These are phyloP conservation scores for Ptiloglossa arizonensis DNA, from an alignment of 1,140 invertebrate genomes.

Conservation along the genomic window DNA sequence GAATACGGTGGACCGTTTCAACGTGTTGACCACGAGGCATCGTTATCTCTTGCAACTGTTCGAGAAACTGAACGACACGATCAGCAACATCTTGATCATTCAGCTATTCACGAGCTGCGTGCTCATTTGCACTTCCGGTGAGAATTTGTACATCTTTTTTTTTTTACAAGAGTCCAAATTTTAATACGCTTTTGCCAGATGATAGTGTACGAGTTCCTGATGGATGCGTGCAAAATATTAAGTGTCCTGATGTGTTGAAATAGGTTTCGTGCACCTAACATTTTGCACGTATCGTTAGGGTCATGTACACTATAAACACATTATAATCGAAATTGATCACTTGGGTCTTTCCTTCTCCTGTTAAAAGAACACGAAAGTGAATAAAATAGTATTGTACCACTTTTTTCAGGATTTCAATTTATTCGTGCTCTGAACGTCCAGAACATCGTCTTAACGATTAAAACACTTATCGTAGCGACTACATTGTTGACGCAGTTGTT, in stretches of 20 bases:
- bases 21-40: constrained; percentile 16
- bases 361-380: too few relatives aligned
- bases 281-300: too few relatives aligned
- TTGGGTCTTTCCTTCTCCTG: too few relatives aligned
- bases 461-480: constrained; percentile 10
- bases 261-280: too few relatives aligned
- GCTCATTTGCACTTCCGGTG: constrained; percentile 44
- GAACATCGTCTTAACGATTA: constrained; percentile 15
- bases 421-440: constrained; percentile 32
- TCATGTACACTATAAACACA: too few relatives aligned
- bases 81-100: constrained; percentile 16
- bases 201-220: too few relatives aligned
- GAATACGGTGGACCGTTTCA: background rate
- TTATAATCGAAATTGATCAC: too few relatives aligned
- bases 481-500: constrained; percentile 33
- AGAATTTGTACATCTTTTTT: background rate
- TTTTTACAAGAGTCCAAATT: background rate
- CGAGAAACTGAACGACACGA: constrained; percentile 25
- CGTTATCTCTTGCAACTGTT: constrained; percentile 13
- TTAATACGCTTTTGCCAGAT: too few relatives aligned
- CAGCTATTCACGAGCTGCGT: constrained; percentile 51
- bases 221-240: too few relatives aligned
- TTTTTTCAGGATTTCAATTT: constrained; percentile 52
- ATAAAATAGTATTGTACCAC: too few relatives aligned
- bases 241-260: too few relatives aligned